Evolutionary conservation across 2,113 vertebrate species (phyloP).

Genomic region (Centrocercus urophasianus): DNA sequence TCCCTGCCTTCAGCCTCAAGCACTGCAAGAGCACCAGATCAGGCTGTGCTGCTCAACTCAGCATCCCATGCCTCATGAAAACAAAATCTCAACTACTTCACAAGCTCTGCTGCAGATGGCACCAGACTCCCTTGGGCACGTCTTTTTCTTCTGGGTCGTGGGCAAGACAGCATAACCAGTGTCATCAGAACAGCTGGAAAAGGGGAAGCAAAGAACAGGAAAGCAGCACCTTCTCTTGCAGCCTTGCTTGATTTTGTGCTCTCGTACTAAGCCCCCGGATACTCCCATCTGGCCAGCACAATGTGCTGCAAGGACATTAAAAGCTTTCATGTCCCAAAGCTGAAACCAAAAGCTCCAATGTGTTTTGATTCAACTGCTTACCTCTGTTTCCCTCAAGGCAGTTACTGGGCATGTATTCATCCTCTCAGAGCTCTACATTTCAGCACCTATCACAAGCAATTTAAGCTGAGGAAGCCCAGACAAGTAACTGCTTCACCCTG

Average conservation of each 20-base stretch:
- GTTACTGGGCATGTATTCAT: not conserved
- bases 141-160: not conserved
- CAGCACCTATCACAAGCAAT: not conserved
- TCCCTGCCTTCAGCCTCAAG: not conserved
- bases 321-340: not conserved
- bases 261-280: not conserved
- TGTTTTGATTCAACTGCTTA: not conserved
- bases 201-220: not conserved
- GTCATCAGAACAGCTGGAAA: not conserved
- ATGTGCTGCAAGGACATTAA: not conserved
- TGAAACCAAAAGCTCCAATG: not conserved
- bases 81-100: too few relatives aligned
- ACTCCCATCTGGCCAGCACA: not conserved
- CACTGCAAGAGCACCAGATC: not conserved
- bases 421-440: fast-evolving
- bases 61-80: not conserved
- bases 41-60: not conserved
- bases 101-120: not conserved
- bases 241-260: not conserved
- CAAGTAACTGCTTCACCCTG: not conserved
- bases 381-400: not conserved
- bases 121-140: not conserved
- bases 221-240: not conserved
- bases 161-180: not conserved
- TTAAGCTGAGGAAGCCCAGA: not conserved